Evolutionary conservation across 2,113 vertebrate genomes (phyloP).

Genomic region (Podocnemis expansa): DNA sequence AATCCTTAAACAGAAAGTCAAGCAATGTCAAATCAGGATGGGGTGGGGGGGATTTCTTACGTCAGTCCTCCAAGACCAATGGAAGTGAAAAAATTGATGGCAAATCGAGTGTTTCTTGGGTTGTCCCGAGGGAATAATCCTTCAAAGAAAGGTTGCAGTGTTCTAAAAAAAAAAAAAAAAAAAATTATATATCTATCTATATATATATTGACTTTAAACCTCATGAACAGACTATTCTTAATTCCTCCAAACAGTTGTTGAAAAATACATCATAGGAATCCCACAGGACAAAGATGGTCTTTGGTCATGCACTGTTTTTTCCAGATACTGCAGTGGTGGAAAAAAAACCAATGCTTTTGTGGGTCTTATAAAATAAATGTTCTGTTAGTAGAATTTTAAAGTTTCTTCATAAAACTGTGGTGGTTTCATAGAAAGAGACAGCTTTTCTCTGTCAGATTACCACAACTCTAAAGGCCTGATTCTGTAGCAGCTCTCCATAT

Average conservation of each 20-base stretch:
- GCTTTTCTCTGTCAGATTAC: background rate
- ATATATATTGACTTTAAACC: too few relatives aligned
- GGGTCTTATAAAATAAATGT: background rate
- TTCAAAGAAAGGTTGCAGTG: slow-evolving; percentile 93
- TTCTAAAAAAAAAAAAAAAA: slow-evolving; percentile 82
- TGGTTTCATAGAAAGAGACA: background rate
- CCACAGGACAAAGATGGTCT: background rate
- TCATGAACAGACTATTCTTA: background rate
- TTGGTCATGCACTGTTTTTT: background rate
- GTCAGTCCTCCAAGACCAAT: slow-evolving; percentile 97
- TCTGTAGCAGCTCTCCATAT: background rate
- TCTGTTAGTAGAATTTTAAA: background rate
- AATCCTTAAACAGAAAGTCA: background rate
- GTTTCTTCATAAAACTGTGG: background rate
- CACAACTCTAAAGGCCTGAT: background rate
- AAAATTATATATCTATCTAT: too few relatives aligned
- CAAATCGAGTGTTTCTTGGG: slow-evolving; percentile 97
- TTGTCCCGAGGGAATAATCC: slow-evolving; percentile 96
- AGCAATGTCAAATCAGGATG: background rate
- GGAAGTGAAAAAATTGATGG: slow-evolving; percentile 99
- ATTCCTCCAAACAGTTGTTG: background rate
- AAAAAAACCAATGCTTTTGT: background rate
- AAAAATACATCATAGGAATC: background rate
- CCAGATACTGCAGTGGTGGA: background rate
- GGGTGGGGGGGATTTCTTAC: slow-evolving; percentile 88